phyloP scores from a whole-genome alignment of 2,113 vertebrate genomes.

The Podilymbus podiceps region DNA sequence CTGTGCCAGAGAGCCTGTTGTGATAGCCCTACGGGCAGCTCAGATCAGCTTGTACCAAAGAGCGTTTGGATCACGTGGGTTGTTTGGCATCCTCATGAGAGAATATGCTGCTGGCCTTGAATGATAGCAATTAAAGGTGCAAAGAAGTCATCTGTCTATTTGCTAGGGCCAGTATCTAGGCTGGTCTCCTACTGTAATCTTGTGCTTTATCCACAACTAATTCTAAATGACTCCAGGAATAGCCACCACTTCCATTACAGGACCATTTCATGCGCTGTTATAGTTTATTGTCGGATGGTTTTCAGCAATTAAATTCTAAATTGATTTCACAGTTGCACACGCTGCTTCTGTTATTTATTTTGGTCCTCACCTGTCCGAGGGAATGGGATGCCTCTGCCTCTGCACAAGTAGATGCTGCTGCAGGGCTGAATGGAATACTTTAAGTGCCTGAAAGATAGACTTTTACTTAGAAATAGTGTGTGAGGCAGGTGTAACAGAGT shows the following conservation, averaged over 20 bases:
- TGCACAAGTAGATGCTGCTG: not conserved
- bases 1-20: conserved; percentile 55
- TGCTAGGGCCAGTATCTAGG: conserved; percentile 23
- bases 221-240: conserved; percentile 52
- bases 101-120: conserved; percentile 53
- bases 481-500: conserved; percentile 5
- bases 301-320: conserved; percentile 67
- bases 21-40: conserved; percentile 47
- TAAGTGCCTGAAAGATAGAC: conserved; percentile 34
- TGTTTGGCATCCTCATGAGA: conserved; percentile 62
- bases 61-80: conserved; percentile 28
- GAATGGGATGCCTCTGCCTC: not conserved
- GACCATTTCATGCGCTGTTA: conserved; percentile 58
- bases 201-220: conserved; percentile 54
- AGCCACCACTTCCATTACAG: conserved; percentile 52
- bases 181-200: conserved; percentile 44
- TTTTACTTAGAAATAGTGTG: conserved; percentile 9
- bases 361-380: conserved; percentile 43
- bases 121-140: conserved; percentile 66
- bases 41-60: conserved; percentile 47
- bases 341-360: conserved; percentile 55
- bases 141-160: conserved; percentile 62
- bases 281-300: conserved; percentile 54
- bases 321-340: conserved; percentile 57
- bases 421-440: not conserved